phyloP scores from a whole-genome alignment of 2,888 invertebrate genomes.

The Chydorus sphaericus region DNA sequence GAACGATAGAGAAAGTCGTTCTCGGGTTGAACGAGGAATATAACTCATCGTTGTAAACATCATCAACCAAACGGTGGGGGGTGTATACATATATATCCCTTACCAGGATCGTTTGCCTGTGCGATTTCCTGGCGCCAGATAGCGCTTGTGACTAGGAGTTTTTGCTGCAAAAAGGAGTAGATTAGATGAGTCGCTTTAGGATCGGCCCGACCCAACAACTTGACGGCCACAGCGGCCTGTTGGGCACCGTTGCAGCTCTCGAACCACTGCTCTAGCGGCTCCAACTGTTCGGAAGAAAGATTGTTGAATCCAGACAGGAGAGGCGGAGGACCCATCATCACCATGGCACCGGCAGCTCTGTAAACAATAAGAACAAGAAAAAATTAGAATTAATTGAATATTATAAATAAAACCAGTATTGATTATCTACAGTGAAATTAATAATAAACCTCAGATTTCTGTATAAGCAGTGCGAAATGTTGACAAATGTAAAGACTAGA shows the following conservation, averaged over 20 bases:
- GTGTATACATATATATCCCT: slow-evolving; percentile 8
- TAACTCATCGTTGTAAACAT: too few species aligned
- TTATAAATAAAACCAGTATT: too few species aligned
- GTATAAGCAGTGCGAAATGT: neutral
- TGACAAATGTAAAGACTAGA: neutral
- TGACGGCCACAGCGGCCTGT: slow-evolving; percentile 7
- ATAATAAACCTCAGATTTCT: neutral
- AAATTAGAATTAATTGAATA: too few species aligned
- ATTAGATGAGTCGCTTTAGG: slow-evolving; percentile 7
- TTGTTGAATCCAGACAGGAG: neutral
- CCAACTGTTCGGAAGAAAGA: slow-evolving; percentile 1
- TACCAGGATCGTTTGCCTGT: slow-evolving; percentile 54
- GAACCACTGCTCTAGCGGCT: neutral
- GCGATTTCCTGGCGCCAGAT: slow-evolving; percentile 10
- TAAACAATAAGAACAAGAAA: too few species aligned
- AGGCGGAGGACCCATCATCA: slow-evolving; percentile 1
- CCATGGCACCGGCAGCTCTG: slow-evolving; percentile 7
- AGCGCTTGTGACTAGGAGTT: slow-evolving; percentile 6
- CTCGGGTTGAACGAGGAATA: too few species aligned
- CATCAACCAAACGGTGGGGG: too few species aligned
- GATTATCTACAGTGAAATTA: too few species aligned
- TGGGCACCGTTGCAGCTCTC: slow-evolving; percentile 5
- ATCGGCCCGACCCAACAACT: slow-evolving; percentile 1
- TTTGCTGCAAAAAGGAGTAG: slow-evolving; percentile 9
- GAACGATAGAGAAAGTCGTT: too few species aligned